A percentile compares a stretch with the other conserved stretches of the same genome.
These are phyloP conservation scores for Procambarus clarkii DNA, from an alignment of 1,140 invertebrate species.

Conservation along the genomic window DNA sequence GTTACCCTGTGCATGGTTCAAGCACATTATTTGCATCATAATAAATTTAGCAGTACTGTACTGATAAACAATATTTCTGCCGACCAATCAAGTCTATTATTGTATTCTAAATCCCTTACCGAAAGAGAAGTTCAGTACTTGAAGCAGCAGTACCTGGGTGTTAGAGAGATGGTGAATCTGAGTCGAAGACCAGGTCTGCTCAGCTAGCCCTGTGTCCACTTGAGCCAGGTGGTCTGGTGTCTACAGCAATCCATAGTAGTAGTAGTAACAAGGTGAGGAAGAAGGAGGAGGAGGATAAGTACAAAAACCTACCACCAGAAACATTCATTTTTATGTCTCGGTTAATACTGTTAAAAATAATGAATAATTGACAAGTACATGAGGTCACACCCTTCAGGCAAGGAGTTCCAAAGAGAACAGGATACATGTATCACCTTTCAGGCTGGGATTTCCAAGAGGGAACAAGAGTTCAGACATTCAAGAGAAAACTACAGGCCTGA, in stretches of 20 bases:
- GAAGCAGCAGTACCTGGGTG: background rate
- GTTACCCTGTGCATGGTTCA: too few species aligned
- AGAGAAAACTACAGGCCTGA: too few species aligned
- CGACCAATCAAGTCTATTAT: too few species aligned
- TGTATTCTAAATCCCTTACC: background rate
- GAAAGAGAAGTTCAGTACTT: background rate
- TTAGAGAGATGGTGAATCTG: background rate
- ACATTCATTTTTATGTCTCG: background rate
- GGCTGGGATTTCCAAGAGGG: too few species aligned
- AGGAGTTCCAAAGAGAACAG: too few species aligned
- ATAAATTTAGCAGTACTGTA: too few species aligned
- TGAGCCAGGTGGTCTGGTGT: constrained; percentile 1
- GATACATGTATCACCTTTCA: too few species aligned
- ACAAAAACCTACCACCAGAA: background rate
- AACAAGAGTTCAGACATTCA: too few species aligned
- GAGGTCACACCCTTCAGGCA: too few species aligned
- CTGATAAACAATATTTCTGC: too few species aligned
- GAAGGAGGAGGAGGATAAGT: background rate
- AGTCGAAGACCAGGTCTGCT: background rate
- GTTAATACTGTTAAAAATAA: background rate
- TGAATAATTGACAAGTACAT: too few species aligned
- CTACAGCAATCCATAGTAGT: background rate
- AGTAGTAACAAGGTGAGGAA: background rate
- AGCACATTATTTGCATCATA: too few species aligned
- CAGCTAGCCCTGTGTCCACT: background rate